Evolutionary conservation across 2,888 invertebrate species (phyloP).

Genomic region (Tanaodytes sp.): DNA sequence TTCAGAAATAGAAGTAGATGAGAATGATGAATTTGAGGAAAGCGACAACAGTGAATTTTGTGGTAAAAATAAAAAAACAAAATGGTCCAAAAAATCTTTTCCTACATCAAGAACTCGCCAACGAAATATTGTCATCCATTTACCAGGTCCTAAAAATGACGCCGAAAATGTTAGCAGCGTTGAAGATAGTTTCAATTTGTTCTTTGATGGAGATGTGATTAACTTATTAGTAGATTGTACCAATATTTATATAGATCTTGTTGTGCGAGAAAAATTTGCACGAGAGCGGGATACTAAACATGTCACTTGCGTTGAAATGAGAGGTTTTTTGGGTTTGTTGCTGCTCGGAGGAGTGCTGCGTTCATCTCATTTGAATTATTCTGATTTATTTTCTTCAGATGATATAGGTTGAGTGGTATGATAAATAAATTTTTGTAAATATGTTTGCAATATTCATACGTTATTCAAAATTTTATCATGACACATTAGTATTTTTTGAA

Average conservation of each 20-base stretch:
- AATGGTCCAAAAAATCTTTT: background rate
- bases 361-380: constrained; percentile 6
- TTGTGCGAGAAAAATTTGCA: no score
- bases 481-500: background rate
- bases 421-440: background rate
- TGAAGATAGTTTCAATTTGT: background rate
- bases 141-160: constrained; percentile 1
- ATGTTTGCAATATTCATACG: background rate
- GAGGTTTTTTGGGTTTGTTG: constrained; percentile 4
- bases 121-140: background rate
- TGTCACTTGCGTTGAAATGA: constrained; percentile 3
- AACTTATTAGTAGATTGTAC: constrained; percentile 8
- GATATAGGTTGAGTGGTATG: no score
- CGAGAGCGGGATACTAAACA: constrained; percentile 4
- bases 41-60: no score
- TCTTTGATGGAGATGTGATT: constrained; percentile 3
- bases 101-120: constrained; percentile 3
- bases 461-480: background rate
- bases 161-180: constrained; percentile 7
- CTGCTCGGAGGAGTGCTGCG: constrained; percentile 13
- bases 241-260: constrained; percentile 11
- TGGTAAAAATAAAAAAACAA: constrained; percentile 10
- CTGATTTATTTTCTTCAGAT: constrained; percentile 1
- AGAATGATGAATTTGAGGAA: background rate
- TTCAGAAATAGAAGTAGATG: background rate